Conservation (phyloP, 2,888 invertebrate species). For the Syritta pipiens region DNA sequence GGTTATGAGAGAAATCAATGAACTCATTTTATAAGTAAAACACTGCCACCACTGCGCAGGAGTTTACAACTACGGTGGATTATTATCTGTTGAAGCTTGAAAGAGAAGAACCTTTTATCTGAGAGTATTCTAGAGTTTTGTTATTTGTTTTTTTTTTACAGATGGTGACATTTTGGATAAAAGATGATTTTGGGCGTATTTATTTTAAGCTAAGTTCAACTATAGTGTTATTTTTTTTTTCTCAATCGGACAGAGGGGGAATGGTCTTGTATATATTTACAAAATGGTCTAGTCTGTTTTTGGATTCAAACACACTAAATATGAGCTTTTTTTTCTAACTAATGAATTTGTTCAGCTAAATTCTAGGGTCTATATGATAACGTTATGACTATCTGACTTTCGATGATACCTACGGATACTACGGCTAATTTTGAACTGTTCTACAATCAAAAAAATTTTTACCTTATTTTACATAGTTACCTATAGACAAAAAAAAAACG, state of each 20-base stretch:
- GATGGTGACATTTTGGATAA: slow-evolving; percentile 21
- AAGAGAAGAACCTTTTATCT: slow-evolving; percentile 37
- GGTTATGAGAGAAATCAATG: slow-evolving; percentile 71
- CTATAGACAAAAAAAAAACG: slow-evolving; percentile 22
- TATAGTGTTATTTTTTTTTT: slow-evolving; percentile 12
- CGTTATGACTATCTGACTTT: background rate
- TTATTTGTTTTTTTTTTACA: slow-evolving; percentile 41
- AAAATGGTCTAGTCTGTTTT: slow-evolving; percentile 38
- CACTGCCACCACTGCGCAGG: slow-evolving; percentile 79
- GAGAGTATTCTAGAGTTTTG: slow-evolving; percentile 5
- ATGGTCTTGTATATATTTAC: slow-evolving; percentile 15
- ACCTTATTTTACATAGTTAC: slow-evolving; percentile 21
- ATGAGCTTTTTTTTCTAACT: slow-evolving; percentile 56
- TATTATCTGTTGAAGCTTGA: slow-evolving; percentile 55
- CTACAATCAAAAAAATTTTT: slow-evolving; percentile 19
- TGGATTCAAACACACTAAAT: slow-evolving; percentile 55
- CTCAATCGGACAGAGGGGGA: slow-evolving; percentile 23
- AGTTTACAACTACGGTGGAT: slow-evolving; percentile 72
- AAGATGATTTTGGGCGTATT: slow-evolving; percentile 14
- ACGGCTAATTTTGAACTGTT: slow-evolving; percentile 1
- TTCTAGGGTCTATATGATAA: slow-evolving; percentile 8
- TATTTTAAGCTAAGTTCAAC: slow-evolving; percentile 23
- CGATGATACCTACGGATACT: slow-evolving; percentile 11
- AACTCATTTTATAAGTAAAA: slow-evolving; percentile 77
- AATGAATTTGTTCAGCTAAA: slow-evolving; percentile 5